phyloP scores from a whole-genome alignment of 2,888 invertebrate genomes.

The Dryobota labecula region DNA sequence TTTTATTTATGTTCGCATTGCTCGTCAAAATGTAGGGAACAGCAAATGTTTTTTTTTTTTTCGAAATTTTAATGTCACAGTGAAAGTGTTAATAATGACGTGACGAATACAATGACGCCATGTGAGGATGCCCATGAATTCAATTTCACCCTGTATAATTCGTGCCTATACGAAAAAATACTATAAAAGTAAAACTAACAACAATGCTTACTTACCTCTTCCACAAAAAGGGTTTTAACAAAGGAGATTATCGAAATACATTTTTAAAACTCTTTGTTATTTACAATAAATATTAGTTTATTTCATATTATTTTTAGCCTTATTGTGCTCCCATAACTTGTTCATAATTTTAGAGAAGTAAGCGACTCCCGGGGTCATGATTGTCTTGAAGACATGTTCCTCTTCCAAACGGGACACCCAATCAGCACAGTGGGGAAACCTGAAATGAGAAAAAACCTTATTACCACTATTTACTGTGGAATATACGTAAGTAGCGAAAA shows the following conservation, averaged over 20 bases:
- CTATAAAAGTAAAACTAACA: too few species aligned
- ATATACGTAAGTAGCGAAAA: background rate
- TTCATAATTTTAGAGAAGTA: slow-evolving; percentile 66
- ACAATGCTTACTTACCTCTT: slow-evolving; percentile 6
- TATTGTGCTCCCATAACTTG: slow-evolving; percentile 67
- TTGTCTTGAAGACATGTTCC: slow-evolving; percentile 69
- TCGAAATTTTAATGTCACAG: too few species aligned
- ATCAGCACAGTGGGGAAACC: slow-evolving; percentile 68
- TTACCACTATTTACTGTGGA: background rate
- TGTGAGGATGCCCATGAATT: too few species aligned
- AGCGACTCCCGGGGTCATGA: slow-evolving; percentile 68
- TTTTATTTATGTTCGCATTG: too few species aligned
- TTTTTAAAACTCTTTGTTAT: background rate
- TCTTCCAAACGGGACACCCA: slow-evolving; percentile 70
- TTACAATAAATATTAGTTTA: slow-evolving; percentile 24
- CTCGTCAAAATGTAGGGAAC: too few species aligned
- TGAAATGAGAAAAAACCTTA: slow-evolving; percentile 39
- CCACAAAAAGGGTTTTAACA: background rate
- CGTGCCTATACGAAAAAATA: too few species aligned
- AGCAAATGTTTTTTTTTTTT: too few species aligned
- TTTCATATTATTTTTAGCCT: slow-evolving; percentile 27
- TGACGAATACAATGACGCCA: too few species aligned
- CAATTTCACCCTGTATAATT: too few species aligned
- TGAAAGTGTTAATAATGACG: too few species aligned
- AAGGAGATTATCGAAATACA: slow-evolving; percentile 23